Evolutionary conservation across 2,888 invertebrate genomes (phyloP).

Genomic region (Xylocampa areola): DNA sequence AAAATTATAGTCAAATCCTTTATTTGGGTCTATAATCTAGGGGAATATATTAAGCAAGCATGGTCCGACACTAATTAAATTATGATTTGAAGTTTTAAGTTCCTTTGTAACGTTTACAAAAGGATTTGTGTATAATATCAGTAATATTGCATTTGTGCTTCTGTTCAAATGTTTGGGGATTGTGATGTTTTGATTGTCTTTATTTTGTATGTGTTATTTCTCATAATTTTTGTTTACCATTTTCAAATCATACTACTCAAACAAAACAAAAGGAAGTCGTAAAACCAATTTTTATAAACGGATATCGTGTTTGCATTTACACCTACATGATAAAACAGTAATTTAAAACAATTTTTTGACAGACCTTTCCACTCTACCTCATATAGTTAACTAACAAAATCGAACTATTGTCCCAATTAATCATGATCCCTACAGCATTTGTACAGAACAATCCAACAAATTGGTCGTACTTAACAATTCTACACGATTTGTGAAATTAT

Average conservation of each 20-base stretch:
- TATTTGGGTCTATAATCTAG: background rate
- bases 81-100: background rate
- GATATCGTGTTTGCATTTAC: background rate
- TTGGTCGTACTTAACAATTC: constrained; percentile 51
- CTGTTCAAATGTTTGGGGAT: constrained; percentile 48
- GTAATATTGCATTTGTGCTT: constrained; percentile 37
- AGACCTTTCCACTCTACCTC: background rate
- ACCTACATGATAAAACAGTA: background rate
- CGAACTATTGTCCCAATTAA: constrained; percentile 12
- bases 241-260: too few species aligned
- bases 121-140: constrained; percentile 31
- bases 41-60: background rate
- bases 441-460: constrained; percentile 28
- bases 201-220: background rate
- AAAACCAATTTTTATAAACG: too few species aligned
- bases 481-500: constrained; percentile 34
- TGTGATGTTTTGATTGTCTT: constrained; percentile 19
- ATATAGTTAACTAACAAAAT: background rate
- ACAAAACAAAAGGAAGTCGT: too few species aligned
- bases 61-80: too few species aligned
- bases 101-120: background rate
- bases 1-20: constrained; percentile 23
- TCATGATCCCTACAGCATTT: constrained; percentile 36
- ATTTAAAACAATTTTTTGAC: background rate
- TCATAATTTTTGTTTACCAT: background rate